Conservation (phyloP, 2,888 invertebrate species). For the Apamea epomidion region DNA sequence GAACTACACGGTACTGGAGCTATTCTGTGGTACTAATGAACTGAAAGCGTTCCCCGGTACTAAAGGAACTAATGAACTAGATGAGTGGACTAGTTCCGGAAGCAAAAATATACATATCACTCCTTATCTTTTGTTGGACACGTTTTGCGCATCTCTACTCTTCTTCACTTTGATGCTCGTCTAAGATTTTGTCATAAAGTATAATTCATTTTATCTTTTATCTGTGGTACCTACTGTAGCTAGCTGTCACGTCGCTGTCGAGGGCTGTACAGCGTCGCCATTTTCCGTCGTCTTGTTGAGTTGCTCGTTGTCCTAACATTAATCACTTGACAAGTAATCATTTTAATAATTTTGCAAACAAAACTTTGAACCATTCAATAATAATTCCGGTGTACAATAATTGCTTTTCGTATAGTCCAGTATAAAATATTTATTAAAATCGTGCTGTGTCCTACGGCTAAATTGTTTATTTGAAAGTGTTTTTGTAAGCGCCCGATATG, state of each 20-base stretch:
- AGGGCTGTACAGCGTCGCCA: neutral
- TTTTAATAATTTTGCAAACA: neutral
- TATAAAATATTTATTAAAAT: conserved; percentile 4
- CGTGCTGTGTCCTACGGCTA: neutral
- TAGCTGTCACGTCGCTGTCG: neutral
- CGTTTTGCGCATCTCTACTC: too few relatives aligned
- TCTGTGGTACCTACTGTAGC: too few relatives aligned
- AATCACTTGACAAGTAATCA: neutral
- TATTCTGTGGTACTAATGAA: too few relatives aligned
- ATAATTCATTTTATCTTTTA: too few relatives aligned
- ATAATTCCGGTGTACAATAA: neutral
- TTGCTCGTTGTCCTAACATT: neutral
- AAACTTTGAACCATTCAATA: neutral
- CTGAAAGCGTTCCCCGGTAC: too few relatives aligned
- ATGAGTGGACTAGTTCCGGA: too few relatives aligned
- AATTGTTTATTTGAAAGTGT: conserved; percentile 11
- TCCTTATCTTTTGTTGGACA: too few relatives aligned
- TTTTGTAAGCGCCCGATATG: conserved; percentile 75
- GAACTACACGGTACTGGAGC: too few relatives aligned
- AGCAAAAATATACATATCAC: too few relatives aligned
- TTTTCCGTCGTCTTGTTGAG: neutral
- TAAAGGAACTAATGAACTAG: too few relatives aligned
- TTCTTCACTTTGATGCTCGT: too few relatives aligned
- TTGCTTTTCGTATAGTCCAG: neutral
- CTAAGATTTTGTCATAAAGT: too few relatives aligned